These are phyloP conservation scores for Nasonia longicornis DNA, from an alignment of 1,140 invertebrate species.

Conservation along the genomic window DNA sequence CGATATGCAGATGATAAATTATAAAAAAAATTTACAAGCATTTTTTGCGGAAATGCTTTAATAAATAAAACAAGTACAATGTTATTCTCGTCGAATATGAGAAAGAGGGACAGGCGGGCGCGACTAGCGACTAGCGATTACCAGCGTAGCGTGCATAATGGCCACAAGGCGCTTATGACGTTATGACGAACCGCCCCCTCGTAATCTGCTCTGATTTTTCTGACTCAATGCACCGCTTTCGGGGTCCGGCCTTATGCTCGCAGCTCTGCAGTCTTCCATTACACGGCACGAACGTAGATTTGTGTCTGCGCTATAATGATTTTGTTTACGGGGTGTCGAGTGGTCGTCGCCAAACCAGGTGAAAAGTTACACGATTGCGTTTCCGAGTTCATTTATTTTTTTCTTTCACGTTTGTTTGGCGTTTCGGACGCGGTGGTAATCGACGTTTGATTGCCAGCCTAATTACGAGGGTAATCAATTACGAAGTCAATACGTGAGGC, in stretches of 20 bases:
- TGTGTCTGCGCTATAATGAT: conserved; percentile 57
- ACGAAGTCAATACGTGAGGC: conserved; percentile 27
- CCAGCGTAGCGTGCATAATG: conserved; percentile 43
- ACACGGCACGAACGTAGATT: background rate
- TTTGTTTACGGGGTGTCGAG: conserved; percentile 63
- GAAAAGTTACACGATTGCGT: conserved; percentile 49
- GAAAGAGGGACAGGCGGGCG: background rate
- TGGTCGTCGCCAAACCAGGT: conserved; percentile 57
- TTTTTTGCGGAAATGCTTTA: no score
- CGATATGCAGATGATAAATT: no score
- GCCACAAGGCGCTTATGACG: background rate
- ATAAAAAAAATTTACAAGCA: no score
- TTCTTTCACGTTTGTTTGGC: background rate
- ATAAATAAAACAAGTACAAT: no score
- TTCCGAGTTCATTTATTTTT: background rate
- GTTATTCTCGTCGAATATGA: no score
- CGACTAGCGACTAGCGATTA: conserved; percentile 44
- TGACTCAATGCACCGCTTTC: conserved; percentile 43
- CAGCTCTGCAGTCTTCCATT: conserved; percentile 43
- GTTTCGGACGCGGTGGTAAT: conserved; percentile 10
- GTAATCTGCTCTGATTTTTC: conserved; percentile 61
- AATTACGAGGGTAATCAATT: conserved; percentile 35
- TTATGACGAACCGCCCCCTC: conserved; percentile 41
- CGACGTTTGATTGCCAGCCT: conserved; percentile 36
- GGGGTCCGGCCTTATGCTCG: conserved; percentile 55